Evolutionary conservation across 2,797 vertebrate genomes (phyloP), one percentile per base, ranked within the genome.

Genomic region (Lepilemur septentrionalis): DNA sequence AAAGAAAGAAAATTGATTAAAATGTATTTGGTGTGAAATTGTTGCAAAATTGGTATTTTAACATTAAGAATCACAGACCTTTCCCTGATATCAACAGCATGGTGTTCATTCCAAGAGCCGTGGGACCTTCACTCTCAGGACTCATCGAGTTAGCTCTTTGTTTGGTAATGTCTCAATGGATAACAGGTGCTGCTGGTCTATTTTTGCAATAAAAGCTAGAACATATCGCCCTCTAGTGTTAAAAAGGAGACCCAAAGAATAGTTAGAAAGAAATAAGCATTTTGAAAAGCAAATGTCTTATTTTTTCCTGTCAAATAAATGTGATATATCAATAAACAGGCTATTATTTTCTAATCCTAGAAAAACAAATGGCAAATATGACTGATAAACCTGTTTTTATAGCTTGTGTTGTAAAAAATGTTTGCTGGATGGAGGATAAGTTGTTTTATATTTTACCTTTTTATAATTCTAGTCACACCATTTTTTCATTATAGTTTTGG

Each of bases 191-290:
- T 4, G 65, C 4, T 50, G 48, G 2, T 78, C 85, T 89, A 8
- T 55, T 70, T 96, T 75, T 88, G 32, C 22, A n/a, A 48, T 97
- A 46, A 98, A 98, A 98, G 91, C 87, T 23, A 97, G 97, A 98
- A 94, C 28, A 97, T 52, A 97, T 95, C 88, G 98, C 98, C 98
- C 98, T 98, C 98, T 98, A 98, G 98, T 97, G 98, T 91, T 97
- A 70, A 69, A 59, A 97, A 88, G 30, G 14, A 18, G 4, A 76
- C 5, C 14, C 25, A 32, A 65, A 65, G 13, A 69, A 22, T 35
- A 6, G 18, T 93, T 25, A 79, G 35, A 72, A 20, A 70, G 28
- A 78, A 92, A 75, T 22, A 67, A 8, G 11, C 28, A 61, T 52
- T 89, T 38, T 35, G 38, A 80, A 96, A 95, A 84, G 43, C 25